A percentile compares a stretch with the other conserved stretches of the same genome.
Evolutionary conservation across 2,113 vertebrate species (phyloP).

Genomic region (Stercorarius parasiticus): DNA sequence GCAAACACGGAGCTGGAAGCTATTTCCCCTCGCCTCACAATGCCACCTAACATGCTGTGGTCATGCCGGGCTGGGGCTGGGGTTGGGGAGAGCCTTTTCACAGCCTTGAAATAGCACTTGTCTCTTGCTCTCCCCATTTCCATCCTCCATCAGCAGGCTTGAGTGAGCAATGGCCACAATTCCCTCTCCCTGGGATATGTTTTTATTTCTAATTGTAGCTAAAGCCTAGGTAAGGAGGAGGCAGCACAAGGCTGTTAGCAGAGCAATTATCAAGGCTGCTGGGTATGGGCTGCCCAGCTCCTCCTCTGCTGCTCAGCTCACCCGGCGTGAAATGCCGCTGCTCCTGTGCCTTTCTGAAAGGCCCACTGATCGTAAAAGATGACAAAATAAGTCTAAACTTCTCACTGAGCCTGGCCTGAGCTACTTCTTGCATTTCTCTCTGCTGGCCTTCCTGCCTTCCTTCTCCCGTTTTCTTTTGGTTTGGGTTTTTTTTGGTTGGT

Average conservation of each 20-base stretch:
- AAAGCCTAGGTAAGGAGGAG: not conserved
- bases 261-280: not conserved
- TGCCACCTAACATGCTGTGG: not conserved
- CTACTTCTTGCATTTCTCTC: not conserved
- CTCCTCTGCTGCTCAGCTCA: not conserved
- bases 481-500: not conserved
- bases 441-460: not conserved
- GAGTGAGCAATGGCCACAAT: not conserved
- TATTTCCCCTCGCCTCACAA: not conserved
- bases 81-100: not conserved
- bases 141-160: not conserved
- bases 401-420: not conserved
- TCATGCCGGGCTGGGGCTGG: not conserved
- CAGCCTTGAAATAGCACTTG: not conserved
- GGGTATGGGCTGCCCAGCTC: not conserved
- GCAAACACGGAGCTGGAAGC: rapidly evolving
- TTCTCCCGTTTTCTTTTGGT: not conserved
- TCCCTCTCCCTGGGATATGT: not conserved
- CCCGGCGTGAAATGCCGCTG: not conserved
- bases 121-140: not conserved
- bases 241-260: not conserved
- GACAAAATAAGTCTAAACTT: not conserved
- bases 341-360: not conserved
- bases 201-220: not conserved
- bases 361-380: not conserved